Evolutionary conservation across 2,113 vertebrate species (phyloP).

Genomic region (Bostrychus sinensis): DNA sequence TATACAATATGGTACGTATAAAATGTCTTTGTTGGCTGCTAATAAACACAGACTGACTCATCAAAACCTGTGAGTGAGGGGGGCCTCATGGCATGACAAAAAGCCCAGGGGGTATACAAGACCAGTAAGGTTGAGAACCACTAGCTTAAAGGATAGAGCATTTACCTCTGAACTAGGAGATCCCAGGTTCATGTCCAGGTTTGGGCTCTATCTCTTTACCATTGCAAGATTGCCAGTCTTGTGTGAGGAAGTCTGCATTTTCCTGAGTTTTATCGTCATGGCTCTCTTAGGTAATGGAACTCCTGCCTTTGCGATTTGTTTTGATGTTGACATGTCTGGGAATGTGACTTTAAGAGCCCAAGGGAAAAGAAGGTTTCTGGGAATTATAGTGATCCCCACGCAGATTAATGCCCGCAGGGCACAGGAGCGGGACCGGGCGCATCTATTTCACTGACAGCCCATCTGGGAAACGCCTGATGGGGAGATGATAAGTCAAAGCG

Average conservation of each 20-base stretch:
- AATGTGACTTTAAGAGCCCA: constrained; percentile 51
- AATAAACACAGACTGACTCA: too few species aligned
- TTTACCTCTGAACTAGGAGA: background rate
- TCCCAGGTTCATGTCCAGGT: background rate
- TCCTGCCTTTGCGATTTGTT: constrained; percentile 30
- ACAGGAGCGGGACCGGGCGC: constrained; percentile 40
- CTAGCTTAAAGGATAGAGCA: too few species aligned
- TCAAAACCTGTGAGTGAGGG: too few species aligned
- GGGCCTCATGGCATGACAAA: too few species aligned
- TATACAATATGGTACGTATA: too few species aligned
- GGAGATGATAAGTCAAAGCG: constrained; percentile 13
- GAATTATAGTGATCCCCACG: constrained; percentile 55
- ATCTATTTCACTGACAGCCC: constrained; percentile 43
- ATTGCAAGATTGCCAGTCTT: constrained; percentile 6
- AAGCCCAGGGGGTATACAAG: too few species aligned
- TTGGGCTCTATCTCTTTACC: background rate
- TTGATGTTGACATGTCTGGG: constrained; percentile 58
- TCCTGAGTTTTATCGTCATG: background rate
- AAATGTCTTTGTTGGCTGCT: too few species aligned
- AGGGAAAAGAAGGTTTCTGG: constrained; percentile 47
- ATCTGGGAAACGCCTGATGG: constrained; percentile 56
- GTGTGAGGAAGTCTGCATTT: background rate
- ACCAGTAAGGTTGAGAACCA: too few species aligned
- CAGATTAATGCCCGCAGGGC: constrained; percentile 35
- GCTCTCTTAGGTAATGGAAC: constrained; percentile 55